A percentile compares a stretch with the other conserved stretches of the same genome.
phyloP scores from a whole-genome alignment of 2,888 invertebrate species.

The Drosophila pseudotakahashii region DNA sequence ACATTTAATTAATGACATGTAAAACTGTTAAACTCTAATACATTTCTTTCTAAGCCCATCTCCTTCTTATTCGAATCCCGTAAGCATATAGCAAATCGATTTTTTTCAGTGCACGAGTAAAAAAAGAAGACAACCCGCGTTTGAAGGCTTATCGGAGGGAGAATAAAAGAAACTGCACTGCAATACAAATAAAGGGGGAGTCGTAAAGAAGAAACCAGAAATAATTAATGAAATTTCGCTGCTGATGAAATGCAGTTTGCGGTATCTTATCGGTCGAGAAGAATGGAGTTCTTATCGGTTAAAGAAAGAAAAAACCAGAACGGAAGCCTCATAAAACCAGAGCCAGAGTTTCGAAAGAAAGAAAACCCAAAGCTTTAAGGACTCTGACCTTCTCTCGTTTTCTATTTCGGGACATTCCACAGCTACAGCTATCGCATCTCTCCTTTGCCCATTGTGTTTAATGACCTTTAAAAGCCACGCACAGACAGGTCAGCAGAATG shows the following conservation, averaged over 20 bases:
- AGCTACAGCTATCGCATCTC: slow-evolving; percentile 1
- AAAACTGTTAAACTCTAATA: too few relatives aligned
- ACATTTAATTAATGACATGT: too few relatives aligned
- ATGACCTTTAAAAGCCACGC: slow-evolving; percentile 80
- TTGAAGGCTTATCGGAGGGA: slow-evolving; percentile 56
- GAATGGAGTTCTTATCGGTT: slow-evolving; percentile 5
- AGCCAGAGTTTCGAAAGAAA: not conserved
- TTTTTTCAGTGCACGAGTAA: slow-evolving; percentile 16
- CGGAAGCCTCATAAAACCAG: slow-evolving; percentile 20
- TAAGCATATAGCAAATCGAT: too few relatives aligned
- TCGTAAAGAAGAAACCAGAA: slow-evolving; percentile 15
- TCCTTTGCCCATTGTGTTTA: slow-evolving; percentile 63
- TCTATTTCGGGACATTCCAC: slow-evolving; percentile 54
- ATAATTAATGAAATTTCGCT: slow-evolving; percentile 54
- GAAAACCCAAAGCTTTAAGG: slow-evolving; percentile 55
- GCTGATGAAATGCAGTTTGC: slow-evolving; percentile 54
- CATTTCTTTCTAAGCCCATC: too few relatives aligned
- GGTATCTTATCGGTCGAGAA: slow-evolving; percentile 52
- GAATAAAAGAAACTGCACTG: slow-evolving; percentile 48
- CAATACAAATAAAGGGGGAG: slow-evolving; percentile 13
- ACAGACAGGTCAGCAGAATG: slow-evolving; percentile 66
- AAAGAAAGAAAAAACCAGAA: slow-evolving; percentile 1
- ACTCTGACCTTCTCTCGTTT: slow-evolving; percentile 68
- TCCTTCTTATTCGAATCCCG: too few relatives aligned
- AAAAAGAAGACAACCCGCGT: slow-evolving; percentile 50